Evolutionary conservation across 2,113 vertebrate species (phyloP), one percentile per base, ranked within the genome.

Genomic region (Morone chrysops): DNA sequence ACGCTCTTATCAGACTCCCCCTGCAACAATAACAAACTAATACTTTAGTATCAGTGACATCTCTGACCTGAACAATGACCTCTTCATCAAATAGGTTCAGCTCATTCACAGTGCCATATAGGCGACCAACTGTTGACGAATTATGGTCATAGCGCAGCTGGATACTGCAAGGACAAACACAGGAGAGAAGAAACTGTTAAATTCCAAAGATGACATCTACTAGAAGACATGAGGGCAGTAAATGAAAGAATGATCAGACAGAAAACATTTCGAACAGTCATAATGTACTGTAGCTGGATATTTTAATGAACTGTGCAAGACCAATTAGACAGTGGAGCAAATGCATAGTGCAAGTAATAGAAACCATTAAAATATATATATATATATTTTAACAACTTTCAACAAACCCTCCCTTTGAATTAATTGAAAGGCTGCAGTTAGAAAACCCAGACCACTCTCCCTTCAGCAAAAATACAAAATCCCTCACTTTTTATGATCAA

Each of bases 51-150:
- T 41, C 3, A 60, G 0, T 60, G 4, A 54, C 62, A 38, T 43
- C 11, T 68, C 86, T 83, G 16, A 89, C 86, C 87, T 91, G 89
- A 70, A 65, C 2, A 53, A 93, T 80, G 25, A 0, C 1, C 70
- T 91, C 88, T 1, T 36, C 67, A 4, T 81, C 57, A 57, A 17
- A 66, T 0, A 93, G 81, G 0, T 43, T 1, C 11, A 93, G 14
- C 56, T 86, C 54, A 0, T 38, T 18, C 2, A 0, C 0, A 1
- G 0, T 1, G 2, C 75, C 74, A 45, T 1, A 0, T 14, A 0
- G 0, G 0, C 4, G 14, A 11, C 92, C 90, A 40, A 61, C 1
- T 4, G 13, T 0, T 3, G 72, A 25, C 87, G 88, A 93, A 6
- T n/a, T 22, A 36, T 38, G 7, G 1, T 22, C 22, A 8, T 88